These are phyloP conservation scores for Chirona hameri DNA, from an alignment of 2,888 invertebrate species.

Conservation along the genomic window DNA sequence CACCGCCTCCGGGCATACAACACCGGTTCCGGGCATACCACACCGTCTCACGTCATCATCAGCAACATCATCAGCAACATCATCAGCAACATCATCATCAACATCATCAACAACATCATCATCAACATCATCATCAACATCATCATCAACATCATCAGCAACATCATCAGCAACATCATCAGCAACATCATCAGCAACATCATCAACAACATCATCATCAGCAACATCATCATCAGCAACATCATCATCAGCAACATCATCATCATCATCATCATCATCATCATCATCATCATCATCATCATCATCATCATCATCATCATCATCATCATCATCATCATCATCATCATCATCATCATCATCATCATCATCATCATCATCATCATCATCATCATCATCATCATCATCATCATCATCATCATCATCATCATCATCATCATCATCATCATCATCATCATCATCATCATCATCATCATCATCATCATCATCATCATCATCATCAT, in stretches of 20 bases:
- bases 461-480: conserved; percentile 13
- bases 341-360: neutral
- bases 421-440: neutral
- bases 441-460: neutral
- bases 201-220: too few relatives aligned
- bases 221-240: too few relatives aligned
- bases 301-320: conserved; percentile 2
- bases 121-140: neutral
- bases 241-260: too few relatives aligned
- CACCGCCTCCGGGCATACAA: too few relatives aligned
- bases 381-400: neutral
- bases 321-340: conserved; percentile 4
- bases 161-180: too few relatives aligned
- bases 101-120: too few relatives aligned
- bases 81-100: too few relatives aligned
- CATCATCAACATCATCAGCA: too few relatives aligned
- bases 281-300: neutral
- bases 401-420: neutral
- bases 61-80: too few relatives aligned
- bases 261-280: neutral
- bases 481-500: conserved; percentile 22
- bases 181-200: too few relatives aligned
- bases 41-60: too few relatives aligned
- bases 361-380: neutral
- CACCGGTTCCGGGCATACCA: too few relatives aligned